These are phyloP conservation scores for Leptinotarsa juncta DNA, from an alignment of 2,888 invertebrate genomes.

Conservation along the genomic window DNA sequence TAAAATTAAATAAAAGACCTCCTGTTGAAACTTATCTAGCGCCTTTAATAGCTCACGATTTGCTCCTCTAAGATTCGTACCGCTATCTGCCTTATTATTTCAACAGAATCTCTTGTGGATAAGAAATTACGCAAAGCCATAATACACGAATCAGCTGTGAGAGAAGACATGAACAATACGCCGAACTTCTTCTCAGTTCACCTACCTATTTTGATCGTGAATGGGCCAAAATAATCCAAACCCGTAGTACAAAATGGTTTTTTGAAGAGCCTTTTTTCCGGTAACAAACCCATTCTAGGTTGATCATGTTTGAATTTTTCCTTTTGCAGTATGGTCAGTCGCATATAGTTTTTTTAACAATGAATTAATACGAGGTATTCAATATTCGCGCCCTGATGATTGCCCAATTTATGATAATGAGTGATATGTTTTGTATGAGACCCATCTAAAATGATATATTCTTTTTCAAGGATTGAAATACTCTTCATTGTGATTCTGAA, in stretches of 20 bases:
- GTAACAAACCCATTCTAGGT: neutral
- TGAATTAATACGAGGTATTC: neutral
- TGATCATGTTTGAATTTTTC: neutral
- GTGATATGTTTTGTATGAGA: neutral
- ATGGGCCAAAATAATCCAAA: neutral
- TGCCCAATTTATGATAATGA: neutral
- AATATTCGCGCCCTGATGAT: neutral
- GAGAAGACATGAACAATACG: neutral
- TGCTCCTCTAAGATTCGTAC: neutral
- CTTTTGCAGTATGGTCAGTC: neutral
- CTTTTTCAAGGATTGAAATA: neutral
- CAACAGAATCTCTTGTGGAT: neutral
- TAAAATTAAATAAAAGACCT: neutral
- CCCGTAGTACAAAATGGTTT: neutral
- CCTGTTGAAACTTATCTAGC: neutral
- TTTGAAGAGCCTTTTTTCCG: neutral
- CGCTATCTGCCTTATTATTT: neutral
- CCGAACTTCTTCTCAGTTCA: neutral
- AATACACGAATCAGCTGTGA: constrained; percentile 2
- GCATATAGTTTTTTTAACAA: neutral
- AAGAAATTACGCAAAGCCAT: neutral
- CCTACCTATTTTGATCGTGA: neutral
- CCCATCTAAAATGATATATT: neutral
- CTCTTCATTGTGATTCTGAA: neutral
- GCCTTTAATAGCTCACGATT: neutral